phyloP scores from a whole-genome alignment of 1,140 invertebrate genomes.

The Akabosia matsudoensis region DNA sequence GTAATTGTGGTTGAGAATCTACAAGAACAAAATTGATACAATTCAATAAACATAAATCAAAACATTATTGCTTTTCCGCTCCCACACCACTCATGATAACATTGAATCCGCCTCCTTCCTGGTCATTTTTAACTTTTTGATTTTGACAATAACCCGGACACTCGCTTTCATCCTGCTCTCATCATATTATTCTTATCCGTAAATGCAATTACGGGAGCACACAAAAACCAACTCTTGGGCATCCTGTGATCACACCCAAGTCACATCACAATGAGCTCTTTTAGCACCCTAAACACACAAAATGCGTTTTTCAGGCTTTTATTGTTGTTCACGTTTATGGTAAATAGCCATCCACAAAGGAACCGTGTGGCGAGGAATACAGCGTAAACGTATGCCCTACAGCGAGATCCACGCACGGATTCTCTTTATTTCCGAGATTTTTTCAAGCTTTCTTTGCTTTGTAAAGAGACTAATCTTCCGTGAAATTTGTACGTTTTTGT shows the following conservation, averaged over 20 bases:
- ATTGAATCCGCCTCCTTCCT: constrained; percentile 1
- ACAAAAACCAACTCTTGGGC: not conserved
- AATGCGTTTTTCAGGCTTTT: not conserved
- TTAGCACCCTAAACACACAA: not conserved
- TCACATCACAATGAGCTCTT: not conserved
- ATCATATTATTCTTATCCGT: not conserved
- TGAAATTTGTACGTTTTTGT: constrained; percentile 10
- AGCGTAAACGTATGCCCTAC: not conserved
- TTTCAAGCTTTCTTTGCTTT: not conserved
- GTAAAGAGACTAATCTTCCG: constrained; percentile 2
- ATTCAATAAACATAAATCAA: not conserved
- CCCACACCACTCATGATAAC: not conserved
- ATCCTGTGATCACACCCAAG: not conserved
- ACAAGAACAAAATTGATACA: too few relatives aligned
- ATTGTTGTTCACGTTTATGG: not conserved
- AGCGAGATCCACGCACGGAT: not conserved
- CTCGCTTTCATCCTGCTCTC: not conserved
- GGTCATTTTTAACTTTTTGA: constrained; percentile 7
- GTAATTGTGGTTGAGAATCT: not conserved
- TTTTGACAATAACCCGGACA: not conserved
- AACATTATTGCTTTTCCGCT: too few relatives aligned
- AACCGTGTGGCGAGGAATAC: not conserved
- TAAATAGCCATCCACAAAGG: constrained; percentile 1
- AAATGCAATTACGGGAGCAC: not conserved
- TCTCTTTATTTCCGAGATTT: not conserved